Evolutionary conservation across 2,888 invertebrate genomes (phyloP), one percentile per base, ranked within the genome.

Genomic region (Cylloceria caligata): DNA sequence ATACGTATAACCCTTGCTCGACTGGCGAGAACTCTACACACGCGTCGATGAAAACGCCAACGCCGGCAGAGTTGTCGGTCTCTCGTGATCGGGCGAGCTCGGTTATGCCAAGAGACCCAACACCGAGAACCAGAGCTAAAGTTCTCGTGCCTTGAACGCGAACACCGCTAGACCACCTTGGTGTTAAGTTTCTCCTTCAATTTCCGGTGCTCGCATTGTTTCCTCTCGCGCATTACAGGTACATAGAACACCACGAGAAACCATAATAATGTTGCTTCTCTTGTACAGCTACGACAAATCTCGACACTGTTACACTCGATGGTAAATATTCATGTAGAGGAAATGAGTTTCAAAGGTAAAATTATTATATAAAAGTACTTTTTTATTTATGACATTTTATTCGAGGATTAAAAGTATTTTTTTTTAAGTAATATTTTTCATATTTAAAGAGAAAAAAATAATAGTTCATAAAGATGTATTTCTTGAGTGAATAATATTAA

Each of bases 141-240:
- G 42, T 16, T 71, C 55, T 42, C 69, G 69, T 71, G 71, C 71
- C 57, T 30, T 30, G 55, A 57, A 57, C 27, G 16, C 57, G 6
- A n/a, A 11, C 27, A 42, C 39, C 42, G 55, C 42, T n/a, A 21
- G 34, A 16, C 60, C 21, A 45, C 30, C 57, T 42, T 57, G 71
- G 57, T 71, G 71, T 71, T 45, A 57, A 71, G 57, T 71, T 71
- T 71, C 71, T 27, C 71, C 45, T 71, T 57, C 71, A 71, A 71
- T 71, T 71, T 71, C 71, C 71, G 71, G 71, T 30, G 4, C 45
- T 45, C 57, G 57, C 71, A 71, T 71, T 71, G 71, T 57, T 71
- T 57, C 71, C 30, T 19, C 42, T 55, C 55, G 45, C 52, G 13
- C 57, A 5, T 42, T 9, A 4, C 19, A 13, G 27, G 42, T 36